Conservation (phyloP, 2,113 vertebrate species). For the Rhinopomastus cyanomelas region DNA sequence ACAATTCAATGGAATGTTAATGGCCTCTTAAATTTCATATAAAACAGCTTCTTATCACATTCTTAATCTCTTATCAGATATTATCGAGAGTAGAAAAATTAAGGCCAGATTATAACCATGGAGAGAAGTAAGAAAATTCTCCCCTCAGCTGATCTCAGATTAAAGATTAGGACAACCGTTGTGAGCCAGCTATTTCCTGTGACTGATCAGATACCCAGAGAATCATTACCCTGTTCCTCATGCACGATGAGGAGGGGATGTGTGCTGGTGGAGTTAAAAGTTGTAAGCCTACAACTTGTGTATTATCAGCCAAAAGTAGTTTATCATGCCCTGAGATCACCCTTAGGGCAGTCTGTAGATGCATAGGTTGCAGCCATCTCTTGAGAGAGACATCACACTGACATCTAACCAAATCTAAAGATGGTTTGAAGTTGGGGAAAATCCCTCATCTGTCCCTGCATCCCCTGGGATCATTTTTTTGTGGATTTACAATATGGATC, state of each 20-base stretch:
- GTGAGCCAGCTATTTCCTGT: slow-evolving; percentile 30
- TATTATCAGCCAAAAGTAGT: neutral
- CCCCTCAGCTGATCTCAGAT: neutral
- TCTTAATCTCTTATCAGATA: slow-evolving; percentile 42
- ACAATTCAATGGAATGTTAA: slow-evolving; percentile 64
- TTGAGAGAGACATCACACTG: neutral
- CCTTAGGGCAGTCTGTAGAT: neutral
- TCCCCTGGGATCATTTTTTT: neutral
- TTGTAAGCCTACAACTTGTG: neutral
- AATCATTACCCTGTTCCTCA: slow-evolving; percentile 11
- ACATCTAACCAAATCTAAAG: neutral
- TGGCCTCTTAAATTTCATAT: slow-evolving; percentile 54
- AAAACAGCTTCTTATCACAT: neutral
- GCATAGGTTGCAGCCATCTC: neutral
- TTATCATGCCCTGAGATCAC: neutral
- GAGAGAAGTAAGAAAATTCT: slow-evolving; percentile 44
- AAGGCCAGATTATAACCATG: slow-evolving; percentile 43
- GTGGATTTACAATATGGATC: neutral
- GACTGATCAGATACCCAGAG: slow-evolving; percentile 17
- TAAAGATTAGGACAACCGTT: neutral
- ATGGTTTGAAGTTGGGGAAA: neutral
- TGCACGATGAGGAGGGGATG: neutral
- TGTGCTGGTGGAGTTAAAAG: neutral
- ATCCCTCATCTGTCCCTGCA: neutral
- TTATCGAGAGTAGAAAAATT: slow-evolving; percentile 16